Evolutionary conservation across 2,888 invertebrate genomes (phyloP).

Genomic region (Shargacucullia verbasci): DNA sequence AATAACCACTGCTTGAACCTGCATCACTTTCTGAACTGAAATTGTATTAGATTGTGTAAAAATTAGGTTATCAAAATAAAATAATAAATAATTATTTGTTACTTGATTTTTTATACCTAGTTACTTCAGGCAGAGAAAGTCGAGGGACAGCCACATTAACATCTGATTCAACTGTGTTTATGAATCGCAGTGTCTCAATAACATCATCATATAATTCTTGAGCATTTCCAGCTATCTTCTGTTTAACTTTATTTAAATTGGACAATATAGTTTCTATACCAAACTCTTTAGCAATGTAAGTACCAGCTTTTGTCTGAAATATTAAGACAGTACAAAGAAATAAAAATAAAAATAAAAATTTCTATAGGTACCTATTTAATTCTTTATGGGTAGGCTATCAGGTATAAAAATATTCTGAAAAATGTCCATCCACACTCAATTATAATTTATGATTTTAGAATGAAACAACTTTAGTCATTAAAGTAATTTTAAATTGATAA

Average conservation of each 20-base stretch:
- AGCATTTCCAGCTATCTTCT: slow-evolving; percentile 78
- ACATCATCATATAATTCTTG: slow-evolving; percentile 80
- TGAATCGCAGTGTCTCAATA: slow-evolving; percentile 76
- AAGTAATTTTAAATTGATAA: background rate
- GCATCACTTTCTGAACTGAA: slow-evolving; percentile 73
- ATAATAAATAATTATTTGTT: too few species aligned
- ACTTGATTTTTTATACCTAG: too few species aligned
- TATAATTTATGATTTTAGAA: too few species aligned
- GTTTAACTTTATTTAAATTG: slow-evolving; percentile 77
- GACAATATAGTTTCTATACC: slow-evolving; percentile 78
- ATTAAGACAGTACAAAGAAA: too few species aligned
- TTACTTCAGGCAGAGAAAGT: slow-evolving; percentile 81
- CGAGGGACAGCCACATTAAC: slow-evolving; percentile 72
- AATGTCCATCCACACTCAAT: too few species aligned
- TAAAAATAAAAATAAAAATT: too few species aligned
- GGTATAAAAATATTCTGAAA: too few species aligned
- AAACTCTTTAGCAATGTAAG: slow-evolving; percentile 84
- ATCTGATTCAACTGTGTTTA: slow-evolving; percentile 79
- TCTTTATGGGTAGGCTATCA: too few species aligned
- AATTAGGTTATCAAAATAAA: too few species aligned
- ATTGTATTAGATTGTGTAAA: background rate
- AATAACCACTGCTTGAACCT: slow-evolving; percentile 65
- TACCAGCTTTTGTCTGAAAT: slow-evolving; percentile 87
- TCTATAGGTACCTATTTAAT: too few species aligned
- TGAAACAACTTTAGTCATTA: too few species aligned